A percentile compares a stretch with the other conserved stretches of the same genome.
Conservation (phyloP, 1,140 invertebrate genomes). For the Adoxophyes honmai region DNA sequence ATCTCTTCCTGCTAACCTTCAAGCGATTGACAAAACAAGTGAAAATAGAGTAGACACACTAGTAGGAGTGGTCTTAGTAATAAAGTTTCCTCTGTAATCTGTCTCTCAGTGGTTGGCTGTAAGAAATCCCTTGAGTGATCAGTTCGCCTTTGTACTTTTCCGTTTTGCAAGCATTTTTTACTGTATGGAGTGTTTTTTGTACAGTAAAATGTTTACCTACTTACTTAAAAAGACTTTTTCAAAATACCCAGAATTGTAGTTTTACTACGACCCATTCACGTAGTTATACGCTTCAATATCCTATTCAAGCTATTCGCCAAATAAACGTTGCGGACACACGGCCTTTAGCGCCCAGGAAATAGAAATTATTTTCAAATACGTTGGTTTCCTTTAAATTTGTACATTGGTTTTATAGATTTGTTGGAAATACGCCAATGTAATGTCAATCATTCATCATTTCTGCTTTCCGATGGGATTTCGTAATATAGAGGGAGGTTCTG, state of each 20-base stretch:
- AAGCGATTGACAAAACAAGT: too few relatives aligned
- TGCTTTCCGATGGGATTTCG: neutral
- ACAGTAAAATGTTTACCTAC: too few relatives aligned
- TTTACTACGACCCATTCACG: neutral
- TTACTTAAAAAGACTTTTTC: neutral
- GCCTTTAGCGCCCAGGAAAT: neutral
- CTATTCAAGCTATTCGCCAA: neutral
- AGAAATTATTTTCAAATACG: neutral
- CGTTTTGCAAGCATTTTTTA: neutral
- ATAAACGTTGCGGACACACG: neutral
- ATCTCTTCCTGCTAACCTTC: too few relatives aligned
- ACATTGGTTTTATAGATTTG: constrained; percentile 1
- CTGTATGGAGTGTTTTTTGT: too few relatives aligned
- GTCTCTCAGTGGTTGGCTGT: neutral
- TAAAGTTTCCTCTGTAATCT: neutral
- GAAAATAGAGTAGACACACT: too few relatives aligned
- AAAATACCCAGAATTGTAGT: neutral
- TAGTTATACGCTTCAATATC: neutral
- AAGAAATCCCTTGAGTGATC: neutral
- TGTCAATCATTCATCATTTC: constrained; percentile 13
- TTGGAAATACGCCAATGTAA: constrained; percentile 11
- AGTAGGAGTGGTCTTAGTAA: too few relatives aligned
- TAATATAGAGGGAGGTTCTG: neutral
- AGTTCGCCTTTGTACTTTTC: neutral
- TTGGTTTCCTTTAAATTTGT: neutral